Conservation (phyloP, 2,888 invertebrate genomes). For the Synanthedon myopaeformis region DNA sequence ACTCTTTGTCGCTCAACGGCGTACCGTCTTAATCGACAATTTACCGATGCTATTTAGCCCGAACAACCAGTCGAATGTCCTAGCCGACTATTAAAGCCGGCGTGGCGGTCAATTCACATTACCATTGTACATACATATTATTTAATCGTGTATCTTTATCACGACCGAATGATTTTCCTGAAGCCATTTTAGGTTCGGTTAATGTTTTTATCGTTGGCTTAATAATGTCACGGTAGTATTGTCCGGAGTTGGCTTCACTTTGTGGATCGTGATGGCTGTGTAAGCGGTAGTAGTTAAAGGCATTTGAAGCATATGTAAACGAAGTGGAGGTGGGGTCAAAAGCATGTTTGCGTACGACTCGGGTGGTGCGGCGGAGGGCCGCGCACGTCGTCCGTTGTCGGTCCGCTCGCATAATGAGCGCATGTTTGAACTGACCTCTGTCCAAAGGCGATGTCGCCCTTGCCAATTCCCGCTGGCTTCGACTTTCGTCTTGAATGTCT, state of each 20-base stretch:
- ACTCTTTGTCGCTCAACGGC: slow-evolving; percentile 43
- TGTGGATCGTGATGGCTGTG: slow-evolving; percentile 5
- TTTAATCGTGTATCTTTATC: slow-evolving; percentile 11
- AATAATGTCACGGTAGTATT: neutral
- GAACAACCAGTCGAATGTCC: slow-evolving; percentile 21
- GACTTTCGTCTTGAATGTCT: slow-evolving; percentile 12
- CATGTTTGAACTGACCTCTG: slow-evolving; percentile 34
- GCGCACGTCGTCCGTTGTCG: slow-evolving; percentile 14
- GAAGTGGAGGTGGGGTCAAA: slow-evolving; percentile 8
- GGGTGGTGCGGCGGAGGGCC: slow-evolving; percentile 10
- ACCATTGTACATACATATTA: slow-evolving; percentile 31
- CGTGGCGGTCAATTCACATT: slow-evolving; percentile 29
- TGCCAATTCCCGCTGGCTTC: slow-evolving; percentile 12
- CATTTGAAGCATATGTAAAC: slow-evolving; percentile 2
- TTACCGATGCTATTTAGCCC: slow-evolving; percentile 42
- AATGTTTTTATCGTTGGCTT: neutral
- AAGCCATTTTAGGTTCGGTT: neutral
- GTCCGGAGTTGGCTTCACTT: slow-evolving; percentile 1
- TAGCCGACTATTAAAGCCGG: slow-evolving; percentile 31
- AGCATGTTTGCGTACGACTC: slow-evolving; percentile 14
- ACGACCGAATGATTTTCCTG: neutral
- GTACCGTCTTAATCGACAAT: slow-evolving; percentile 53
- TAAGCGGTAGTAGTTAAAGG: slow-evolving; percentile 2
- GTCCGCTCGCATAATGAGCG: slow-evolving; percentile 29
- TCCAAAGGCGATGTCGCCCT: slow-evolving; percentile 13